Evolutionary conservation across 2,888 invertebrate species (phyloP), one percentile per base, ranked within the genome.

Genomic region (Synergus japonicus): DNA sequence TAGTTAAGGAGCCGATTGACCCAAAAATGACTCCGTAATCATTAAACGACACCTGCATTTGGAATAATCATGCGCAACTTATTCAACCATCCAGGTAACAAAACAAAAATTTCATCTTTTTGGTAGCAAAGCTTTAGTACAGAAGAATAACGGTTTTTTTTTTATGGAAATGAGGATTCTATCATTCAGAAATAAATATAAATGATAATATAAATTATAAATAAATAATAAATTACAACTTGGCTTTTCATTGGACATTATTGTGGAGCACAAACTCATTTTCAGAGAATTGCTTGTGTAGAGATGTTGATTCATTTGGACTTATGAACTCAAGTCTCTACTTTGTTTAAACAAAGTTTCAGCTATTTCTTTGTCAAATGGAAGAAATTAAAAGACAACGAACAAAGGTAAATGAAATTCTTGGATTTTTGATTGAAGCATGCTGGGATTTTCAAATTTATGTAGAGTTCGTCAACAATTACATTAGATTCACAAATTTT

Each of bases 11-110:
- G 49, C 13, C 49, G 73, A 73, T 73, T 49, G 76, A 79, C 60
- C 66, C 67, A 79, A 76, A 76, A 77, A 79, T 79, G 43, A 22
- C 60, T 60, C 22, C 10, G 22, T 60, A 22, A 22, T 22, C 54
- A n/a, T n/a, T n/a, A 54, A 54, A 22, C 60, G 60, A 22, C 60
- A 60, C 60, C 10, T 60, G 60, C 60, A 60, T 60, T 60, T 10
- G 22, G 22, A 60, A 12, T 60, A 22, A 58, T 10, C 22, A 60
- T 22, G 60, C 22, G 2, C 54, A 54, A n/a, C 54, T 54, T n/a
- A 54, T n/a, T 54, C 54, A n/a, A 54, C n/a, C 15, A n/a, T n/a
- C 54, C 54, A n/a, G 54, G n/a, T 8, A 54, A 54, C 54, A 54
- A 54, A n/a, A n/a, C 8, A 8, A n/a, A 54, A 54, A 54, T 7